These are phyloP conservation scores for Pelochelys cantorii DNA, from an alignment of 2,797 vertebrate genomes.

Conservation along the genomic window DNA sequence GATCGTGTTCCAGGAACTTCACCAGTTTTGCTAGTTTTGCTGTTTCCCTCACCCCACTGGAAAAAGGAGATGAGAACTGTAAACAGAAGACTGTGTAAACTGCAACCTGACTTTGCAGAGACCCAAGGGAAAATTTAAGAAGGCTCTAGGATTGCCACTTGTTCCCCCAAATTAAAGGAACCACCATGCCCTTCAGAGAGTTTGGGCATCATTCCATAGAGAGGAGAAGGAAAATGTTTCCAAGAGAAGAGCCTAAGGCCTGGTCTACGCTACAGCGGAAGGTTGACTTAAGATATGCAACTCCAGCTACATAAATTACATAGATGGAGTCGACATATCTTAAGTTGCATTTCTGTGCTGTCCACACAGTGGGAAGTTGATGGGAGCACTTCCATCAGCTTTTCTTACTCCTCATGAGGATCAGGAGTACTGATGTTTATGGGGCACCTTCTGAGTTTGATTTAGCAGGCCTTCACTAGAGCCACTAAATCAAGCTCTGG, in stretches of 20 bases:
- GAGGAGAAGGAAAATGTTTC: not conserved
- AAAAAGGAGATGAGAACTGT: not conserved
- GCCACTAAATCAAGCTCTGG: no score
- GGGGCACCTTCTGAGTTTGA: no score
- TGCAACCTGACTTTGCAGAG: not conserved
- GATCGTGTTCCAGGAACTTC: not conserved
- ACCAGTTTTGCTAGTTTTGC: not conserved
- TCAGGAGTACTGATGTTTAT: no score
- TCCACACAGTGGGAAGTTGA: no score
- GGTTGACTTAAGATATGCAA: no score
- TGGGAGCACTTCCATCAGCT: no score
- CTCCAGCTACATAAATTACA: no score
- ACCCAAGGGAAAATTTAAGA: not conserved
- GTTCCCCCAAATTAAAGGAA: not conserved
- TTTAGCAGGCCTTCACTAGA: no score
- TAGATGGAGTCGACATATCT: no score
- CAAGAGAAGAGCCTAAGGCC: not conserved
- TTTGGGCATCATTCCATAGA: not conserved
- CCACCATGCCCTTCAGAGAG: not conserved
- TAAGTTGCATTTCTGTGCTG: no score
- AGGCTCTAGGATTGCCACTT: not conserved
- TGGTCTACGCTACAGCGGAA: no score
- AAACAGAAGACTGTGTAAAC: not conserved
- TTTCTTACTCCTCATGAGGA: no score
- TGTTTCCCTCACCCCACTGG: not conserved